A percentile compares a stretch with the other conserved stretches of the same genome.
phyloP scores from a whole-genome alignment of 2,888 invertebrate species.

The Allygus modestus region DNA sequence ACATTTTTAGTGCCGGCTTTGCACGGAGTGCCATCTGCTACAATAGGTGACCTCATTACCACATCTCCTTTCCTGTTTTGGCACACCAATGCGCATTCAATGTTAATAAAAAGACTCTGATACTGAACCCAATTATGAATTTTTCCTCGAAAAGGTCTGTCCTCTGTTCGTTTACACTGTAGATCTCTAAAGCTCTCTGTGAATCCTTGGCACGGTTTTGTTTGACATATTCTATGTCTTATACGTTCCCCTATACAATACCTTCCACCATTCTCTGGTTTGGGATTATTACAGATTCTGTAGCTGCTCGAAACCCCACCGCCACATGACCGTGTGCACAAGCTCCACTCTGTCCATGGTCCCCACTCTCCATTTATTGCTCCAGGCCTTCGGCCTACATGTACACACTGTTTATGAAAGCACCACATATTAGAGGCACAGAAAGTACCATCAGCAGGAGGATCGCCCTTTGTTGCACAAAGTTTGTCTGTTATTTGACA shows the following conservation, averaged over 20 bases:
- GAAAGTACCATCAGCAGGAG: constrained; percentile 82
- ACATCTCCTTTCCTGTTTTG: constrained; percentile 65
- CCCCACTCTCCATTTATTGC: constrained; percentile 84
- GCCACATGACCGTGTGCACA: constrained; percentile 89
- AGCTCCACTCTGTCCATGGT: constrained; percentile 79
- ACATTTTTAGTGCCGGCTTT: constrained; percentile 66
- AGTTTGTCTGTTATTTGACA: constrained; percentile 75
- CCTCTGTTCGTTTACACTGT: constrained; percentile 76
- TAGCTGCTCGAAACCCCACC: constrained; percentile 87
- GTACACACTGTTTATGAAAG: constrained; percentile 80
- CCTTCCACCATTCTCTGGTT: constrained; percentile 82
- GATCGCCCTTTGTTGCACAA: constrained; percentile 78
- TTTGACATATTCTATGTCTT: constrained; percentile 89
- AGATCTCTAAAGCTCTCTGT: constrained; percentile 74
- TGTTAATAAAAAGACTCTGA: constrained; percentile 57
- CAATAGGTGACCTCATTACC: constrained; percentile 65
- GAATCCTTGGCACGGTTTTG: constrained; percentile 73
- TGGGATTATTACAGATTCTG: constrained; percentile 86
- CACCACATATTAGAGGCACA: constrained; percentile 85
- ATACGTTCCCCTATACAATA: constrained; percentile 87
- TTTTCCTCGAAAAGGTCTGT: constrained; percentile 79
- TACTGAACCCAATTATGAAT: constrained; percentile 52
- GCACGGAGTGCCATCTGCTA: constrained; percentile 66
- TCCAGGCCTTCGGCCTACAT: constrained; percentile 79
- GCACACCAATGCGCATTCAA: constrained; percentile 66